A percentile compares a stretch with the other conserved stretches of the same genome.
phyloP scores from a whole-genome alignment of 1,140 invertebrate genomes.

The Heliothis subflexa region DNA sequence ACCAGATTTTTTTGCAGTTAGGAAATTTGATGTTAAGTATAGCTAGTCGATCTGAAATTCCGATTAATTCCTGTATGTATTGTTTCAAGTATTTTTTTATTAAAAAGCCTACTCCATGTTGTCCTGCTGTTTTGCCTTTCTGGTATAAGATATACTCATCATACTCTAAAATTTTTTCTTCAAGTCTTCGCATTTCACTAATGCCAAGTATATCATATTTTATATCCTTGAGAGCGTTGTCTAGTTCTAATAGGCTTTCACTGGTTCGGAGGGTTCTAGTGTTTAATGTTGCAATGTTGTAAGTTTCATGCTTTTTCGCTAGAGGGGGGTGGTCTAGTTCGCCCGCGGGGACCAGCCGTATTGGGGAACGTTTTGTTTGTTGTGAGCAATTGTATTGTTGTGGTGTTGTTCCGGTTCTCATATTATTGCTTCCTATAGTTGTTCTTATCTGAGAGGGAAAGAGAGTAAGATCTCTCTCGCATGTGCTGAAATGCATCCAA shows the following conservation, averaged over 20 bases:
- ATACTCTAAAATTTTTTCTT: conserved; percentile 30
- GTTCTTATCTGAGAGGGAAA: too few relatives aligned
- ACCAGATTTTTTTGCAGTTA: conserved; percentile 52
- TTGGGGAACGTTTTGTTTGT: conserved; percentile 17
- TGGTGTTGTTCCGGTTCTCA: too few relatives aligned
- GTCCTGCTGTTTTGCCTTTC: conserved; percentile 19
- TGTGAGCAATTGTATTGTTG: not conserved
- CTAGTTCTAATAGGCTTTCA: conserved; percentile 8
- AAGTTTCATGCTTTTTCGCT: conserved; percentile 5
- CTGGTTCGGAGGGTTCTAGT: conserved; percentile 30
- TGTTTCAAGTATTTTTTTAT: conserved; percentile 17
- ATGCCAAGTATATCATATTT: conserved; percentile 37
- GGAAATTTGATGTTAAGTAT: conserved; percentile 53
- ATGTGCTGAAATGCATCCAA: not conserved
- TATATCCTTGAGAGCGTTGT: not conserved
- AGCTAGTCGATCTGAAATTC: conserved; percentile 54
- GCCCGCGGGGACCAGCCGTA: conserved; percentile 41
- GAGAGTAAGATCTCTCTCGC: not conserved
- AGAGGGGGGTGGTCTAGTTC: conserved; percentile 36
- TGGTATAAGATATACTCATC: not conserved
- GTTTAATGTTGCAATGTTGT: conserved; percentile 29
- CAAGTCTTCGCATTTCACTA: conserved; percentile 31
- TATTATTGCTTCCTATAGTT: too few relatives aligned
- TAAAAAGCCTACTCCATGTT: not conserved
- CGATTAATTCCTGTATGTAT: conserved; percentile 46